These are phyloP conservation scores for Trachythela sp. DNA, from an alignment of 64 coral and sea anemone genomes.

Conservation along the genomic window DNA sequence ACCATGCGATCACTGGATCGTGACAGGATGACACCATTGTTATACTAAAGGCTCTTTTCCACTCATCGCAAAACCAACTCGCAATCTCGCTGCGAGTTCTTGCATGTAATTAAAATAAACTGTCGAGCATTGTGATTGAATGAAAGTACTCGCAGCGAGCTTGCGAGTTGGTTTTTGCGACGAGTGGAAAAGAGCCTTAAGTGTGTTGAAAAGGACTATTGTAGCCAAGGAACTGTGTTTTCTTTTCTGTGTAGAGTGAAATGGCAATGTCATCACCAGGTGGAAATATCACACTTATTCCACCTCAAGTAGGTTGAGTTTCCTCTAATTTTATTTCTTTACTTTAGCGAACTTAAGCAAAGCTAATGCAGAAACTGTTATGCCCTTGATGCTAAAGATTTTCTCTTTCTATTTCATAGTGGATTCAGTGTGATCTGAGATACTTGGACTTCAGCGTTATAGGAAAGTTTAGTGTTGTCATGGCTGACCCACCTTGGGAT, in stretches of 20 bases:
- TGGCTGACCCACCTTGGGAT: conserved; percentile 98
- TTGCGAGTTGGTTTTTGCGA: too few relatives aligned
- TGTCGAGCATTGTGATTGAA: too few relatives aligned
- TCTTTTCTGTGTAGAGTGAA: background rate
- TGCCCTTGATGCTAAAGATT: background rate
- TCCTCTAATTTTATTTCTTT: background rate
- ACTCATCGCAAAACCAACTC: too few relatives aligned
- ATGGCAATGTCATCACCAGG: conserved; percentile 11
- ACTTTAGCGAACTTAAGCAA: background rate
- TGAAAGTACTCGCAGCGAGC: too few relatives aligned
- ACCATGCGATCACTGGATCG: background rate
- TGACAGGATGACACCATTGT: too few relatives aligned
- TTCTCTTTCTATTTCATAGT: conserved; percentile 52
- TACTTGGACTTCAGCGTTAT: conserved; percentile 67
- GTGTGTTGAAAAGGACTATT: background rate
- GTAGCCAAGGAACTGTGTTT: background rate
- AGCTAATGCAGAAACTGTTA: too few relatives aligned
- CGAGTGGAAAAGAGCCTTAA: too few relatives aligned
- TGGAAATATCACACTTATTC: background rate
- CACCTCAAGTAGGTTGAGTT: background rate
- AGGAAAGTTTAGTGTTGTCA: conserved; percentile 92
- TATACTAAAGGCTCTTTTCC: background rate
- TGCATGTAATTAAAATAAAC: too few relatives aligned
- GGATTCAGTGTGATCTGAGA: conserved; percentile 89
- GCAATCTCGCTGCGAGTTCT: too few relatives aligned